These are phyloP conservation scores for Plebejus argus DNA, from an alignment of 2,888 invertebrate genomes.

Conservation along the genomic window DNA sequence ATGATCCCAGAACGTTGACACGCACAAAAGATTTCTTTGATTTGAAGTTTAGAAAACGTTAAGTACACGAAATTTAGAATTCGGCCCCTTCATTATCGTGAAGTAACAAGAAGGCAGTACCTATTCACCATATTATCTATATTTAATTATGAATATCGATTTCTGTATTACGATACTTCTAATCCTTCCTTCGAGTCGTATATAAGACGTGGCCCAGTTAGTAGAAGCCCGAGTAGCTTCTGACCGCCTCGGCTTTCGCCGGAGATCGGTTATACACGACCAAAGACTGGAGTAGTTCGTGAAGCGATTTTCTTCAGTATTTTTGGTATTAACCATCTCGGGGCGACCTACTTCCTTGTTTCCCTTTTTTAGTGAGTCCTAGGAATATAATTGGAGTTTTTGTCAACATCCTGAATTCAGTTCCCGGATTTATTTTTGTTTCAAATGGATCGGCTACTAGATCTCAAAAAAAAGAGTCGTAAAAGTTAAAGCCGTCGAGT, in stretches of 20 bases:
- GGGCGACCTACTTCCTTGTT: constrained; percentile 53
- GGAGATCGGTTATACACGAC: constrained; percentile 69
- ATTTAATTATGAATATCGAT: constrained; percentile 79
- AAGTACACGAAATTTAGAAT: constrained; percentile 10
- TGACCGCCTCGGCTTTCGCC: constrained; percentile 65
- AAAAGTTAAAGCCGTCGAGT: not conserved
- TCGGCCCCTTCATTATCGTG: constrained; percentile 41
- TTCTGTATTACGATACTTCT: constrained; percentile 58
- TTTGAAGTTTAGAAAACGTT: not conserved
- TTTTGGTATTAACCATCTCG: constrained; percentile 74
- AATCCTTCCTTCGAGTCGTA: constrained; percentile 59
- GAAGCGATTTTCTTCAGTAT: constrained; percentile 80
- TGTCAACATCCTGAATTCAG: not conserved
- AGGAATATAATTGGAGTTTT: constrained; percentile 37
- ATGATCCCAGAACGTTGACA: too few relatives aligned
- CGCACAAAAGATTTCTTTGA: too few relatives aligned
- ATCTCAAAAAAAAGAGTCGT: not conserved
- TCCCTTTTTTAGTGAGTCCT: constrained; percentile 52
- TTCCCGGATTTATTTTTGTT: not conserved
- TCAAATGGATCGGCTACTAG: not conserved
- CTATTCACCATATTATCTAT: constrained; percentile 69
- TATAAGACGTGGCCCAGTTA: constrained; percentile 57
- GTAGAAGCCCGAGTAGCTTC: constrained; percentile 67
- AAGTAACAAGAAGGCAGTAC: constrained; percentile 54
- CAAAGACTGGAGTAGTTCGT: constrained; percentile 81